Evolutionary conservation across 2,113 vertebrate genomes (phyloP), one percentile per base, ranked within the genome.

Genomic region (Antigone vipio): DNA sequence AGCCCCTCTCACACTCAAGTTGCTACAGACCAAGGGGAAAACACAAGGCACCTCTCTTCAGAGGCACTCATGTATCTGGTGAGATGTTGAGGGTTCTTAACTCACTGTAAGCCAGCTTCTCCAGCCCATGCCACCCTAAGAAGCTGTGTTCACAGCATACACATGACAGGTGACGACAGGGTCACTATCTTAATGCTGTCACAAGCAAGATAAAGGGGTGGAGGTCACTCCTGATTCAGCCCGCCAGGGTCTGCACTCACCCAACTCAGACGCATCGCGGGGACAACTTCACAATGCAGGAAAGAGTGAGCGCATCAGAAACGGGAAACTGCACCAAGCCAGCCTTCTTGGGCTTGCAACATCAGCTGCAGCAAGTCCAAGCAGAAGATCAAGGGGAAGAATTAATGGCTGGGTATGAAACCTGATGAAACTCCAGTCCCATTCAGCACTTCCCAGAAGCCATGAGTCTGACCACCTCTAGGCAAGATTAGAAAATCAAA

Each of bases 381-480:
- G 84, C 64, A 81, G 83, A 95, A 91, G 79, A 92, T 75, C 44
- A 89, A 92, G 27, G 12, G n/a, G 60, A 91, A 93, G 87, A 85
- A 95, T 77, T 93, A 88, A 88, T 0, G 1, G 83, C 66, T 78
- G 62, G 35, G 45, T 73, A 96, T 24, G 69, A 97, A 97, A 82
- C 18, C 21, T 58, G 80, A 78, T 53, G 60, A 91, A 91, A 91
- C 5, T 3, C 44, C 77, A 85, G 42, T 62, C 66, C 29, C 53
- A 72, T 42, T 91, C 89, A 92, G 77, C 66, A 76, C 66, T 97
- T 97, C 92, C 92, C 92, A 94, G 94, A 89, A 97, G 87, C 67
- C 58, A 14, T 6, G 74, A 95, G 84, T 55, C 69, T 91, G 62
- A 94, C 66, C 80, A 77, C 74, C 92, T 95, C 83, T 89, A 94